These are phyloP conservation scores for Eunapius fragilis DNA, from an alignment of 37 sponge, comb jelly and placozoan genomes.

Conservation along the genomic window DNA sequence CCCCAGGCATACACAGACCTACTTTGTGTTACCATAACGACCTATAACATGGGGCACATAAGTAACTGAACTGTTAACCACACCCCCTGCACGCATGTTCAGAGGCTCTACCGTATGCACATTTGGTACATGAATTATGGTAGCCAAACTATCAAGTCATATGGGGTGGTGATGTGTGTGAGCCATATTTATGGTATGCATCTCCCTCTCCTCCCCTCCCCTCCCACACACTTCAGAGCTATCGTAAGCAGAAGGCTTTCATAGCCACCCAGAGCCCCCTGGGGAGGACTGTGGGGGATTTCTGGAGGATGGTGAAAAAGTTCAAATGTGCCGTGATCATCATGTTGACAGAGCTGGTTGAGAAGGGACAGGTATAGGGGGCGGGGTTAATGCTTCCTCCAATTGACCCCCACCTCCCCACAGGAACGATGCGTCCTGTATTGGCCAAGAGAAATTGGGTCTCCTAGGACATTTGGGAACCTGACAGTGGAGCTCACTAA, in stretches of 20 bases:
- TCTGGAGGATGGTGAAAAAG: constrained; percentile 83
- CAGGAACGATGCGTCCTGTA: constrained; percentile 72
- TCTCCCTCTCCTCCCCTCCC: neutral
- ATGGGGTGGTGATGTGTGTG: too few relatives aligned
- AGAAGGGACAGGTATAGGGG: constrained; percentile 57
- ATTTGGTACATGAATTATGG: too few relatives aligned
- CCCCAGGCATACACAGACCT: too few relatives aligned
- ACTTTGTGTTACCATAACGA: too few relatives aligned
- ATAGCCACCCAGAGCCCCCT: constrained; percentile 74
- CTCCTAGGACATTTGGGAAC: constrained; percentile 27
- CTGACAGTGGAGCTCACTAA: constrained; percentile 53
- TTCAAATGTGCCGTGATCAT: constrained; percentile 62
- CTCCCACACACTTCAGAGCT: constrained; percentile 15
- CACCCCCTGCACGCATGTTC: too few relatives aligned
- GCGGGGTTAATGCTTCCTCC: neutral
- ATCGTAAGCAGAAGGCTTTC: constrained; percentile 39
- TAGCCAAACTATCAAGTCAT: too few relatives aligned
- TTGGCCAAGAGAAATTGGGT: constrained; percentile 52
- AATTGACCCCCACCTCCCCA: neutral
- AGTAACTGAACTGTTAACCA: too few relatives aligned
- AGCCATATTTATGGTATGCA: too few relatives aligned
- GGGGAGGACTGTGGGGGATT: constrained; percentile 55
- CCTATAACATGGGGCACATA: too few relatives aligned
- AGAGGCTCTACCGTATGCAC: too few relatives aligned
- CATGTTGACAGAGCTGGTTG: constrained; percentile 58